Evolutionary conservation across 2,888 invertebrate species (phyloP), one percentile per base, ranked within the genome.

Genomic region (Orthonevra nobilis): DNA sequence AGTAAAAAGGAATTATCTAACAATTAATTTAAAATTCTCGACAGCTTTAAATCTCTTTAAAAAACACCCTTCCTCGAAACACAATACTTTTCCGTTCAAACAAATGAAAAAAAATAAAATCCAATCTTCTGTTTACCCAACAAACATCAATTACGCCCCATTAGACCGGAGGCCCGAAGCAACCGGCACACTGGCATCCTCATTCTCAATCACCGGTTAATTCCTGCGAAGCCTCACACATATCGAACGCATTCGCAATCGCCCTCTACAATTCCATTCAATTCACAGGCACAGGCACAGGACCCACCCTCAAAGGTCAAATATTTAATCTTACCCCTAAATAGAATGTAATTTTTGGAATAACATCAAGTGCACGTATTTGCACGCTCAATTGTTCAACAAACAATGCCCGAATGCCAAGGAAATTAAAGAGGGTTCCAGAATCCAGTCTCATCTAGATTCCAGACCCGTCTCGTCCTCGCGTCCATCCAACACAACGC

Each of bases 281-380:
- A 26, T 44, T 48, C 19, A 28, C 30, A 46, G n/a, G n/a, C n/a
- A n/a, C n/a, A n/a, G n/a, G n/a, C n/a, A n/a, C n/a, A n/a, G n/a
- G 12, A 42, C 63, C 77, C 72, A 64, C 64, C 64, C 70, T 12
- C 64, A 36, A 17, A 74, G 81, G 81, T 81, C 74, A 81, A 74
- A 81, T 74, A 79, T 79, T 79, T 73, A 79, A 79, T 79, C 73
- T n/a, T 56, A 66, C 73, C 73, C 66, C 23, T 38, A 68, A 69
- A 50, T 42, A 50, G 68, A 69, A 58, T 74, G 81, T 81, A 81
- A 81, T 81, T 81, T 81, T 74, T 74, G 68, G 48, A 81, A 81
- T 74, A 81, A 74, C 68, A 69, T 74, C 81, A 74, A 74, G 74
- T 81, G n/a, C n/a, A 70, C 81, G 74, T 74, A 63, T 61, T 81